Evolutionary conservation across 1,140 invertebrate genomes (phyloP).

Genomic region (Drosophila ogumai): DNA sequence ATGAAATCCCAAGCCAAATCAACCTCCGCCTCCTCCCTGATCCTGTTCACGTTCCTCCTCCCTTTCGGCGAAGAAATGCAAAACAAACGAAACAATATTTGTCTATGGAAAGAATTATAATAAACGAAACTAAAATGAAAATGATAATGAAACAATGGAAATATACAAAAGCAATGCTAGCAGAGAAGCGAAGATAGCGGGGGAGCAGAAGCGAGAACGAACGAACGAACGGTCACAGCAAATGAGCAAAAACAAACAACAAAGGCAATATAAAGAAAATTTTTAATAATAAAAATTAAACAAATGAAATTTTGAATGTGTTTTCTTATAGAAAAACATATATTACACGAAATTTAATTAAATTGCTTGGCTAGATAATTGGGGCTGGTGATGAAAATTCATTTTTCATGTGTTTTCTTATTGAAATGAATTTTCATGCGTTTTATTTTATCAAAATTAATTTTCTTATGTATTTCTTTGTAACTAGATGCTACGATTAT

Average conservation of each 20-base stretch:
- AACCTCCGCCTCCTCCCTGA: slow-evolving; percentile 7
- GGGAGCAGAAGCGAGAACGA: slow-evolving; percentile 18
- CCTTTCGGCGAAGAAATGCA: not conserved
- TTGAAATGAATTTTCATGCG: not conserved
- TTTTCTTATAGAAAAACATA: not conserved
- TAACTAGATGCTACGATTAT: no score
- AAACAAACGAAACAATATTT: slow-evolving; percentile 48
- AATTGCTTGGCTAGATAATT: not conserved
- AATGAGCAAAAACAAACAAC: slow-evolving; percentile 58
- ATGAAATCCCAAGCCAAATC: slow-evolving; percentile 18
- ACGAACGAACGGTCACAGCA: slow-evolving; percentile 33
- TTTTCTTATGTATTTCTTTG: no score
- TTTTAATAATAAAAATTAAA: slow-evolving; percentile 82
- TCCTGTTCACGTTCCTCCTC: slow-evolving; percentile 17
- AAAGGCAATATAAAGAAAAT: slow-evolving; percentile 77
- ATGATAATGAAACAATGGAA: slow-evolving; percentile 24
- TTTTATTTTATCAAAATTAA: no score
- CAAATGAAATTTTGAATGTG: slow-evolving; percentile 15
- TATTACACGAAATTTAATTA: not conserved
- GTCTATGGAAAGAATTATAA: slow-evolving; percentile 63
- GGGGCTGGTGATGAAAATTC: not conserved
- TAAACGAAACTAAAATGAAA: slow-evolving; percentile 27
- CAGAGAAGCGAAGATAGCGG: slow-evolving; percentile 4
- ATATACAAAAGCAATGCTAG: slow-evolving; percentile 28
- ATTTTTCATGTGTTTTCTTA: not conserved